Percentiles rank a stretch among this genome's conserved stretches.
These are phyloP conservation scores for Xenus cinereus DNA, from an alignment of 2,113 vertebrate genomes.

Conservation along the genomic window DNA sequence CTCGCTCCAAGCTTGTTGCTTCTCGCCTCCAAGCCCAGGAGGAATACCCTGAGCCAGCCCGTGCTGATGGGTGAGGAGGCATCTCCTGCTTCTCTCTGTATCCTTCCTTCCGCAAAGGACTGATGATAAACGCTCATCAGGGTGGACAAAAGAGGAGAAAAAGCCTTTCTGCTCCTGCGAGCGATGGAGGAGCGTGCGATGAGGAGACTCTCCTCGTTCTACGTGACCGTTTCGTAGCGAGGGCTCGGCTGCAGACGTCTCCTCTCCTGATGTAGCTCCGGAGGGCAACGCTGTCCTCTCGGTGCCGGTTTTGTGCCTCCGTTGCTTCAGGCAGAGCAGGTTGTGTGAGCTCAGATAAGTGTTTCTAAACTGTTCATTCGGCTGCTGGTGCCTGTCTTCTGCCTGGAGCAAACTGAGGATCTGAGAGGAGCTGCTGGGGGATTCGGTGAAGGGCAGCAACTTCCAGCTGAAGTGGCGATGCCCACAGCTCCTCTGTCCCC, in stretches of 20 bases:
- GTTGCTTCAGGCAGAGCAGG: not conserved
- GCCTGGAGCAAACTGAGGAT: not conserved
- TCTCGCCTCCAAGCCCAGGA: not conserved
- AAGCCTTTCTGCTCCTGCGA: not conserved
- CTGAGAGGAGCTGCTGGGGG: not conserved
- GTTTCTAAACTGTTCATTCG: not conserved
- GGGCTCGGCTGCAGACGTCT: not conserved
- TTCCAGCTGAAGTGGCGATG: not conserved
- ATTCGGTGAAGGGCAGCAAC: not conserved
- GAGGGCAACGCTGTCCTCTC: not conserved
- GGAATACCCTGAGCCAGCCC: not conserved
- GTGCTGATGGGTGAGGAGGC: not conserved
- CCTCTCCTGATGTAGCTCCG: not conserved
- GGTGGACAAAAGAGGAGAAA: not conserved
- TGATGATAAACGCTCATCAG: rapidly evolving
- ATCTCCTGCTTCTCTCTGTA: not conserved
- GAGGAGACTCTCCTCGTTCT: not conserved
- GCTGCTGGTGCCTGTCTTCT: not conserved
- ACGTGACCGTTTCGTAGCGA: rapidly evolving
- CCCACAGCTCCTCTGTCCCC: not conserved
- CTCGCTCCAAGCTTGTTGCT: not conserved
- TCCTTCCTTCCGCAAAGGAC: not conserved
- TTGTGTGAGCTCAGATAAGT: not conserved
- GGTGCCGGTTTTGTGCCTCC: not conserved
- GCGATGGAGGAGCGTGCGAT: rapidly evolving